Base-by-base conservation (phyloP, 2,113 vertebrate species). In the Oenanthe oenanthe region DNA sequence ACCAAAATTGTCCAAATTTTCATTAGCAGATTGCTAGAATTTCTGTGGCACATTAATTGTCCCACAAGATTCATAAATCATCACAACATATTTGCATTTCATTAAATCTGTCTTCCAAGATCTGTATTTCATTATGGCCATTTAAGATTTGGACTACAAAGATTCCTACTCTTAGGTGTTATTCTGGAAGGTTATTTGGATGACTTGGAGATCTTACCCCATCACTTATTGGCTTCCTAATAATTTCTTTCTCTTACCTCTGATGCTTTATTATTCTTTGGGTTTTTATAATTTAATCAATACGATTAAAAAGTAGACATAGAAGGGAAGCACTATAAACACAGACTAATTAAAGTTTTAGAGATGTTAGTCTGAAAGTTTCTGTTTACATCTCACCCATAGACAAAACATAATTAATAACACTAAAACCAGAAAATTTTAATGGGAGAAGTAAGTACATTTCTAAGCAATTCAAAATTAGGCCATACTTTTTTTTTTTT, bases 251-350 rank as follows among this genome's bases (percentile, higher is more conserved):
- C 34, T 84, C 28, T 62, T 93, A 71, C 8, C 50, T 72, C 53
- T 86, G 61, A 67, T 22, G 8, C 8, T 89, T 86, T 86, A 80
- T 48, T 40, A 34, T 83, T 70, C 47, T 67, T 91, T 87, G 48
- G 31, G 43, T 60, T 92, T 80, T 92, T 89, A 89, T 58, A 84
- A 71, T 87, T 81, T 51, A 76, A 83, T 88, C 85, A 65, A 68
- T 80, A 56, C 0, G 2, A 68, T 68, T 83, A 62, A 89, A 73
- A 88, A 88, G 28, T 34, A 85, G 54, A 58, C 34, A 73, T 5
- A 61, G 50, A 89, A 73, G 12, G 20, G 21, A 89, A 86, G 34
- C 7, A 36, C 19, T 70, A 88, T 50, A 88, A 90, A 93, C 24
- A 73, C 14, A 71, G 22, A 66, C 32, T 79, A 88, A 82, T 78